Evolutionary conservation across 2,888 invertebrate genomes (phyloP).

Genomic region (Drosophila merina): DNA sequence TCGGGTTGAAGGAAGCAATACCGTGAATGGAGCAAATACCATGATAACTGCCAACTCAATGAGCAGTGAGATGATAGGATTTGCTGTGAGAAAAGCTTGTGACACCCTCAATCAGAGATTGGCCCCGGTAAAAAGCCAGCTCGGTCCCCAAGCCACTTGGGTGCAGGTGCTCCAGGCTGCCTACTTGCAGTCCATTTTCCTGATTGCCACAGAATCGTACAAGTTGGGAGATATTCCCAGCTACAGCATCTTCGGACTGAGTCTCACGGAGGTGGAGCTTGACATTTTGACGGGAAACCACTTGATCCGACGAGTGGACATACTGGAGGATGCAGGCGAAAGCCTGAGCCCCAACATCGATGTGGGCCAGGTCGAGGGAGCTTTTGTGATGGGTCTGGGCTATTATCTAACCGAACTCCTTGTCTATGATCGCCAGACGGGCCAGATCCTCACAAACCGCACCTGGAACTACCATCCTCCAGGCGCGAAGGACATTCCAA

Average conservation of each 20-base stretch:
- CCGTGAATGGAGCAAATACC: conserved; percentile 86
- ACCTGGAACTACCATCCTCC: conserved; percentile 94
- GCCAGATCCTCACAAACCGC: conserved; percentile 88
- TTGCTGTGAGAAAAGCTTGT: conserved; percentile 87
- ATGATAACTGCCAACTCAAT: conserved; percentile 86
- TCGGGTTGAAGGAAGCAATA: conserved; percentile 58
- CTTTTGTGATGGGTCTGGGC: conserved; percentile 91
- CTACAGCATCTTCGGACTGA: conserved; percentile 88
- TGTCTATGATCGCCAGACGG: conserved; percentile 87
- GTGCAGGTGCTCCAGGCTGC: conserved; percentile 79
- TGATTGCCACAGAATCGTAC: conserved; percentile 87
- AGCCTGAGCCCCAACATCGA: conserved; percentile 90
- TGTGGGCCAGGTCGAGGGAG: conserved; percentile 91
- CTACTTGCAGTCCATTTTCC: conserved; percentile 83
- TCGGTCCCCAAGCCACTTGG: conserved; percentile 84
- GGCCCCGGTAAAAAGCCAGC: conserved; percentile 85
- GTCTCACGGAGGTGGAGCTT: conserved; percentile 89
- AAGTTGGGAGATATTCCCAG: conserved; percentile 84
- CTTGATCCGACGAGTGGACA: conserved; percentile 88
- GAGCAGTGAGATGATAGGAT: conserved; percentile 88
- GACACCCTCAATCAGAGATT: conserved; percentile 86
- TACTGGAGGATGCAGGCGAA: conserved; percentile 90
- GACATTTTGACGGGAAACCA: conserved; percentile 92
- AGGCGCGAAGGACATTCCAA: conserved; percentile 91
- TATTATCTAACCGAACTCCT: conserved; percentile 91